Evolutionary conservation across 2,113 vertebrate genomes (phyloP).

Genomic region (Podarcis muralis): DNA sequence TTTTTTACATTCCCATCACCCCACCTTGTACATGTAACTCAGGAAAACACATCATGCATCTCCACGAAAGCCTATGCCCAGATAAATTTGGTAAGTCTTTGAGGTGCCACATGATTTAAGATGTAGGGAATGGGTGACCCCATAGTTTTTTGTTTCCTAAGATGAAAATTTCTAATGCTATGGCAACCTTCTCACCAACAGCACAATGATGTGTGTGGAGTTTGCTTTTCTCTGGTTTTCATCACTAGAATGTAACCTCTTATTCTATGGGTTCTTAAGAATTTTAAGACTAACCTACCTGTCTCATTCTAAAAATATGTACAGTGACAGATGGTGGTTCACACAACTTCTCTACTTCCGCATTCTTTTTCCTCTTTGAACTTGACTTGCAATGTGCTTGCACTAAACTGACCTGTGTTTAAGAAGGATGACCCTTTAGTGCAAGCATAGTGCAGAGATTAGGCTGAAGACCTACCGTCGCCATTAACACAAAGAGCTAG

Average conservation of each 20-base stretch:
- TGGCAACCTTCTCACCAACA: neutral
- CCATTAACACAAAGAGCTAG: neutral
- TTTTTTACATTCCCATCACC: no score
- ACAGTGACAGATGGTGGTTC: neutral
- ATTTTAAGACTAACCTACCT: neutral
- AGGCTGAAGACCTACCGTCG: neutral
- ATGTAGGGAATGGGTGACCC: neutral
- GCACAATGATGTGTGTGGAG: neutral
- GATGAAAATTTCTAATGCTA: neutral
- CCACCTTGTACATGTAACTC: no score
- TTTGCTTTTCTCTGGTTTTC: neutral
- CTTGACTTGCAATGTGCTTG: neutral
- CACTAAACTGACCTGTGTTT: neutral
- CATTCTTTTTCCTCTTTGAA: constrained; percentile 1
- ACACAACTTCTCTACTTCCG: neutral
- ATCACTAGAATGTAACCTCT: neutral
- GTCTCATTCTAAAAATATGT: neutral
- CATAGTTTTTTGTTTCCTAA: neutral
- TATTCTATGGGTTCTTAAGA: neutral
- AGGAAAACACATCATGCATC: no score
- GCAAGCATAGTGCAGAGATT: neutral
- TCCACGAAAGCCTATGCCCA: no score
- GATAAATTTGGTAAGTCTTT: no score
- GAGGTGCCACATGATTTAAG: neutral
- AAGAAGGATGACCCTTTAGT: neutral